Conservation (phyloP, 2,113 vertebrate species). For the Lucifuga dentata region DNA sequence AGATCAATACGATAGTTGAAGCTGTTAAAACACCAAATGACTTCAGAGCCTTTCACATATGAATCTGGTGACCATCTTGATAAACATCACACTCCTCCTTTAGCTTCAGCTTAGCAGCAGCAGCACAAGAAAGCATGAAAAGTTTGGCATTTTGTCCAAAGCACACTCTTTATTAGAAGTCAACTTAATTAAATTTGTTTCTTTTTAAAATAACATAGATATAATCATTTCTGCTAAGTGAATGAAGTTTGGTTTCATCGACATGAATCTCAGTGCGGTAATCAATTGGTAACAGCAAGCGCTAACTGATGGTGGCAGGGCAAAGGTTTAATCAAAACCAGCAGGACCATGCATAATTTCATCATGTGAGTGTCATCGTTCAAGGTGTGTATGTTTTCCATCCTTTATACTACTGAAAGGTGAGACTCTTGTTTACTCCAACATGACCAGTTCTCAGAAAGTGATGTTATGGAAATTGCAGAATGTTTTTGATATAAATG, state of each 20-base stretch:
- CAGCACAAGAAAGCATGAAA: constrained; percentile 19
- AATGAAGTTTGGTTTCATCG: constrained; percentile 49
- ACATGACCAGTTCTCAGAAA: constrained; percentile 17
- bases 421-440: constrained; percentile 6
- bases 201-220: constrained; percentile 26
- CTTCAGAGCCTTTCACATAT: constrained; percentile 11
- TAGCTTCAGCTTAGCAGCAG: neutral
- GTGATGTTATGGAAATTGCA: too few species aligned
- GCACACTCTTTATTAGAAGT: neutral
- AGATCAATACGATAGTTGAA: constrained; percentile 46
- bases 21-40: constrained; percentile 39
- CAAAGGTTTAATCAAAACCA: constrained; percentile 64
- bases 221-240: constrained; percentile 35
- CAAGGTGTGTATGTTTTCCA: constrained; percentile 10
- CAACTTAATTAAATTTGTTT: constrained; percentile 53
- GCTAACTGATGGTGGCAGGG: constrained; percentile 36
- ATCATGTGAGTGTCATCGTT: constrained; percentile 60
- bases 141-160: constrained; percentile 14
- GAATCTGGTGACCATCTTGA: constrained; percentile 13
- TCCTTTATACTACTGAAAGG: constrained; percentile 6
- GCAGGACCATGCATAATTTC: constrained; percentile 56
- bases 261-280: constrained; percentile 43
- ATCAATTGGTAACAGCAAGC: constrained; percentile 67
- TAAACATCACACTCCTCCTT: constrained; percentile 18
- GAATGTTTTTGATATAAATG: too few species aligned